Percentiles rank a stretch among this genome's conserved stretches.
Conservation (phyloP, 2,113 vertebrate genomes). For the Burhinus oedicnemus region DNA sequence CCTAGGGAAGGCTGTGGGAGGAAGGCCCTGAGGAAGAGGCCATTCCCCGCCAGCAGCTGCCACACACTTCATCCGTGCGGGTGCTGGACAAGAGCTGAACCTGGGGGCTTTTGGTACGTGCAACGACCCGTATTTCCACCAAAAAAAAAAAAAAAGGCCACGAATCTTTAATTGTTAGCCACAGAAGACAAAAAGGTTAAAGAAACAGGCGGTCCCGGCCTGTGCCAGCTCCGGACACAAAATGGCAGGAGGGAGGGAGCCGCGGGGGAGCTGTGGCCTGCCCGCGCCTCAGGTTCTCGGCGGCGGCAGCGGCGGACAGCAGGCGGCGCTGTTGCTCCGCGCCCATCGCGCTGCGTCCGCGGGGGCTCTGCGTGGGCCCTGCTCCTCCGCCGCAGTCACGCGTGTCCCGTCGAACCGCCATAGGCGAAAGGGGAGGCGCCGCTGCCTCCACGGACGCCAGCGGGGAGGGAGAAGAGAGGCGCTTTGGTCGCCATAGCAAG, state of each 20-base stretch:
- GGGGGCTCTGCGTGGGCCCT: background rate
- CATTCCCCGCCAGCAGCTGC: too few relatives aligned
- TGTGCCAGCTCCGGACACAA: background rate
- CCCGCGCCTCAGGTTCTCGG: background rate
- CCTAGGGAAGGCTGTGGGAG: too few relatives aligned
- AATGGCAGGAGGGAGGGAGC: background rate
- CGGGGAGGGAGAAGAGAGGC: too few relatives aligned
- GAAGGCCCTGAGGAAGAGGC: too few relatives aligned
- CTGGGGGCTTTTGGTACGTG: too few relatives aligned
- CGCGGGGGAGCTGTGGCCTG: background rate
- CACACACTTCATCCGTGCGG: too few relatives aligned
- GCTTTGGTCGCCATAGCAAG: accelerated
- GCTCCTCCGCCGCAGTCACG: background rate
- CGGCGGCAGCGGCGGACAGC: background rate
- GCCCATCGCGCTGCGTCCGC: too few relatives aligned
- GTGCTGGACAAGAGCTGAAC: too few relatives aligned
- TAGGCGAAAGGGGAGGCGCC: background rate
- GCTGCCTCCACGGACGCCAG: background rate
- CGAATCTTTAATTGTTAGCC: too few relatives aligned
- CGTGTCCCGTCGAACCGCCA: background rate
- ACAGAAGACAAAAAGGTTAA: too few relatives aligned
- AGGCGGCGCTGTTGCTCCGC: background rate
- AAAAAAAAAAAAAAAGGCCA: too few relatives aligned
- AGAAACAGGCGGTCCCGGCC: accelerated
- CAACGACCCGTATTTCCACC: too few relatives aligned